Evolutionary conservation across 1,140 invertebrate species (phyloP), one percentile per base, ranked within the genome.

Genomic region (Drosophila murphyi): DNA sequence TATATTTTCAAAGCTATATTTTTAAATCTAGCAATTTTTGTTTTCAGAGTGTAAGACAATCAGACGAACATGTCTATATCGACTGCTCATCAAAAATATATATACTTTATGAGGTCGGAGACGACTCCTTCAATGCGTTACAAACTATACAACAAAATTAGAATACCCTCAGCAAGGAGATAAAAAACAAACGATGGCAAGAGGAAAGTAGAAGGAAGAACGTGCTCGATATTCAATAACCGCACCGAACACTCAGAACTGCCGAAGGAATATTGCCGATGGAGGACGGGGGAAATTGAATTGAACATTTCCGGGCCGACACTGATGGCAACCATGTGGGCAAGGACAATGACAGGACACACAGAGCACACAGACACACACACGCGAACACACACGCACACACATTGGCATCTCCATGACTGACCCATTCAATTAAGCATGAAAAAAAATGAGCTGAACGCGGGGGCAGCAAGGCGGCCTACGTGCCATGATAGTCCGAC

Each of bases 401-500:
- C 37, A 45, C 67, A 54, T 59, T 57, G 67, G 60, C 54, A 63
- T 64, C 72, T 75, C 78, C 75, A 64, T 78, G 82, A 83, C 80
- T 89, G 90, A 92, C 90, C 90, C 87, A 91, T 92, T 92, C 90
- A 92, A 92, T 92, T 92, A 92, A 92, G 90, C 90, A 82, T 92
- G 87, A 92, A 79, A 85, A 76, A 89, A 88, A 78, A 69, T 48
- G 65, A 69, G 10, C 55, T 29, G 60, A 62, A 68, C 60, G 10
- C 29, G 45, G 37, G 55, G 54, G 52, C 8, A n/a, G 7, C 7
- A 34, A 5, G 41, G 5, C 51, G 29, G 64, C 59, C 57, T 75
- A 75, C 68, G 72, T 75, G 72, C 67, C 52, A 73, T 69, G 71
- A 73, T 69, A 74, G 57, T 70, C 63, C 51, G 41, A 39, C 43